Percentiles rank a stretch among this genome's conserved stretches.
phyloP scores from a whole-genome alignment of 2,888 invertebrate species.

The Drosophila hamatofila region DNA sequence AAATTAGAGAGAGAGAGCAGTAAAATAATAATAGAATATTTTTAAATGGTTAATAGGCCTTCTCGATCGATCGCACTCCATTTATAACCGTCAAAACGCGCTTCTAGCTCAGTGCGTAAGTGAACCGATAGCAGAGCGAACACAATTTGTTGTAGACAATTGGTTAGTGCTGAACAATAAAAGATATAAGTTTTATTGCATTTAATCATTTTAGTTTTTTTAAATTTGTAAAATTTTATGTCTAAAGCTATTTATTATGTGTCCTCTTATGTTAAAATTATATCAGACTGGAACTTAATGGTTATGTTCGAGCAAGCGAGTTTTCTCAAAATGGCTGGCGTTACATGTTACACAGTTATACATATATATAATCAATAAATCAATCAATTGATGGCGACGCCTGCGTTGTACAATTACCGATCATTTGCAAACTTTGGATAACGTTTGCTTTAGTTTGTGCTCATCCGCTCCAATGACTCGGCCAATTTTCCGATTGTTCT shows the following conservation, averaged over 20 bases:
- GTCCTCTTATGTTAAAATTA: not conserved
- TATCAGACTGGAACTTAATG: not conserved
- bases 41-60: too few species aligned
- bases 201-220: not conserved
- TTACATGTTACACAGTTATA: not conserved
- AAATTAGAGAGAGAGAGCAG: too few species aligned
- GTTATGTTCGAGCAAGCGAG: not conserved
- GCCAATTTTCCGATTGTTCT: conserved; percentile 53
- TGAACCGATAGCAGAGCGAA: too few species aligned
- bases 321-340: not conserved
- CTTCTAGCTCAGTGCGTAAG: too few species aligned
- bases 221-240: not conserved
- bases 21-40: too few species aligned
- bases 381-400: conserved; percentile 8
- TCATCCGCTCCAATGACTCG: conserved; percentile 75
- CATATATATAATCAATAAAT: too few species aligned
- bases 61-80: too few species aligned
- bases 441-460: conserved; percentile 55
- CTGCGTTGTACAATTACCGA: conserved; percentile 1
- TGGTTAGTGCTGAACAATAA: not conserved
- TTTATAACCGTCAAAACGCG: too few species aligned
- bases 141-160: not conserved
- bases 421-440: conserved; percentile 61
- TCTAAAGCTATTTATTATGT: not conserved
- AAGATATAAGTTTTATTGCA: too few species aligned